A percentile compares a stretch with the other conserved stretches of the same genome.
Evolutionary conservation across 2,113 vertebrate species (phyloP).

Genomic region (Pedionomus torquatus): DNA sequence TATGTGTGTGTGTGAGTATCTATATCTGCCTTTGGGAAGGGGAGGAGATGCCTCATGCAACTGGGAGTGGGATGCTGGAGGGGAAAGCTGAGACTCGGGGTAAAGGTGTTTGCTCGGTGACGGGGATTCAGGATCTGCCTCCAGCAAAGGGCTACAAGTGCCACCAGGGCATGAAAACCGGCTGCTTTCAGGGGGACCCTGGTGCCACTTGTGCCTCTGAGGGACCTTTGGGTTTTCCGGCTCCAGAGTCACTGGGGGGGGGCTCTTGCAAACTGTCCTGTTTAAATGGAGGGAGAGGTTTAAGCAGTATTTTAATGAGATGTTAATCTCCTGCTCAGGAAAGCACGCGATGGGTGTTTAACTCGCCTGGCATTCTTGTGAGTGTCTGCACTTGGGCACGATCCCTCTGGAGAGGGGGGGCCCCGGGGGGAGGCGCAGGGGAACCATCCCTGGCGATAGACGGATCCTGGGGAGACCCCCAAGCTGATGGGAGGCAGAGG

Average conservation of each 20-base stretch:
- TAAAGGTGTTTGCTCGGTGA: not conserved
- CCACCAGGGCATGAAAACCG: rapidly evolving
- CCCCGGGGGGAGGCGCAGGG: too few relatives aligned
- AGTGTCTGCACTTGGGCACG: not conserved
- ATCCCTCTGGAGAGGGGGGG: not conserved
- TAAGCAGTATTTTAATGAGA: not conserved
- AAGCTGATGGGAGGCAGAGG: rapidly evolving
- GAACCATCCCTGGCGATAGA: rapidly evolving
- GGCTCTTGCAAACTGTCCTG: not conserved
- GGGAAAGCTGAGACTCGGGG: not conserved
- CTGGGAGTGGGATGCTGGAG: not conserved
- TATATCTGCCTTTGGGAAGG: not conserved
- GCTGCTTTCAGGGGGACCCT: rapidly evolving
- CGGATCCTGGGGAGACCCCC: not conserved
- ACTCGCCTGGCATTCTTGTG: not conserved
- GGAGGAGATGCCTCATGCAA: not conserved
- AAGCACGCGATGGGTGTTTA: not conserved
- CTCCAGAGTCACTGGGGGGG: not conserved
- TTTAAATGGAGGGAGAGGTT: not conserved
- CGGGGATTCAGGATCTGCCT: not conserved
- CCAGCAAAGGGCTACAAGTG: not conserved
- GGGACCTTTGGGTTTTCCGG: not conserved
- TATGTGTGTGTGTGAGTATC: too few relatives aligned
- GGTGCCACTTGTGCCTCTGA: not conserved
- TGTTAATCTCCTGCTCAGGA: not conserved